Evolutionary conservation across 1,140 invertebrate species (phyloP).

Genomic region (Venustaconcha ellipsiformis): DNA sequence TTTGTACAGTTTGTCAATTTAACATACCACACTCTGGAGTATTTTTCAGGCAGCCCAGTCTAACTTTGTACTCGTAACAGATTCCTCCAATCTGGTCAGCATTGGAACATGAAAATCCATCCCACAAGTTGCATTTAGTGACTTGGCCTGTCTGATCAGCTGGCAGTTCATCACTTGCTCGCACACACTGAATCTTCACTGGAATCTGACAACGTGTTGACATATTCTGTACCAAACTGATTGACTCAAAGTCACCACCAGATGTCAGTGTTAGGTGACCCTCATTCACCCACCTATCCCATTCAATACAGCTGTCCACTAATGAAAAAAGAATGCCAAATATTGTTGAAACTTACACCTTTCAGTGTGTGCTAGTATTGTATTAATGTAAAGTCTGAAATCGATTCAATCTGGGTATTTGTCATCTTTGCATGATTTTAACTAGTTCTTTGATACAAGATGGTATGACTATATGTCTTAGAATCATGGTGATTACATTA

Average conservation of each 20-base stretch:
- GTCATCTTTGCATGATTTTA: too few species aligned
- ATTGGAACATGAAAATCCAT: conserved; percentile 77
- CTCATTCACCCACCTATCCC: conserved; percentile 48
- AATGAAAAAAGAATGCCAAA: too few species aligned
- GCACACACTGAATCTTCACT: conserved; percentile 54
- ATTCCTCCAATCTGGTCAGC: conserved; percentile 23
- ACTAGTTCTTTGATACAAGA: too few species aligned
- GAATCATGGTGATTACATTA: too few species aligned
- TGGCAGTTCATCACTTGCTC: conserved; percentile 35
- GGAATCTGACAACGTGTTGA: conserved; percentile 39
- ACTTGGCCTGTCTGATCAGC: conserved; percentile 69
- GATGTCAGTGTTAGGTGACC: conserved; percentile 32
- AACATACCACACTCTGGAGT: conserved; percentile 45
- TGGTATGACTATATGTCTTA: too few species aligned
- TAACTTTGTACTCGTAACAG: conserved; percentile 62
- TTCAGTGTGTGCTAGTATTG: too few species aligned
- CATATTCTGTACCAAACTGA: conserved; percentile 22
- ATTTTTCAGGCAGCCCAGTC: conserved; percentile 57
- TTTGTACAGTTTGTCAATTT: too few species aligned
- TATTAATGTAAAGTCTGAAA: too few species aligned
- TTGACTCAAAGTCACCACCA: conserved; percentile 38
- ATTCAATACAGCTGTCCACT: conserved; percentile 41
- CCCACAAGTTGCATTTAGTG: conserved; percentile 80
- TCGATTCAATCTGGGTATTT: too few species aligned
- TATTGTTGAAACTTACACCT: too few species aligned